Evolutionary conservation across 2,113 vertebrate species (phyloP), one percentile per base, ranked within the genome.

Genomic region (Micromys minutus): DNA sequence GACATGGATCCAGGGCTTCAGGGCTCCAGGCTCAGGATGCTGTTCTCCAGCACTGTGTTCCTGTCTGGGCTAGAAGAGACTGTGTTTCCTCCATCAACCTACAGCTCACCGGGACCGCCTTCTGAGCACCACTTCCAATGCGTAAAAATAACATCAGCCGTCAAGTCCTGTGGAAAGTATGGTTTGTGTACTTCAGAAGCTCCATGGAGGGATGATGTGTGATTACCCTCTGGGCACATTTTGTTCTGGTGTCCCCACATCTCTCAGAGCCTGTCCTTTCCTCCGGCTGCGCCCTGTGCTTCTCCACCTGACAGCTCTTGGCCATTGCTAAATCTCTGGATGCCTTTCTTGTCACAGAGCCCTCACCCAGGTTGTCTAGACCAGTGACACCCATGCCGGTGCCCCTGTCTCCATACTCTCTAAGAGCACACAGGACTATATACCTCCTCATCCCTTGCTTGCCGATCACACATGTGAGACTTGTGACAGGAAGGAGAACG

Each of bases 221-320:
- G 87, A 39, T 50, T 29, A 65, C 19, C 24, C 24, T 4, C 11
- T 0, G 8, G 39, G 9, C 52, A 29, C 45, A 21, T 19, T 61
- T 31, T 42, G 42, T 19, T 55, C 50, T 31, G 16, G 67, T 0
- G 7, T 12, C 59, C 50, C 47, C 47, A 7, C 34, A 36, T 61
- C 80, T 87, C 55, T 21, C 74, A 34, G 0, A 0, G 29, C 3
- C 36, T 1, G 16, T 52, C 26, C 0, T 1, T 17, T 16, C 61
- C n/a, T 52, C 47, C 79, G 21, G 67, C 8, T 0, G 4, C 4
- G 71, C 24, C 1, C 0, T 0, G 0, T 19, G 15, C 90, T 31
- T 31, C 26, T n/a, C 65, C 0, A 3, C 5, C 34, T 31, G 3
- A 34, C 8, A 52, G 67, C 5, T 45, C 39, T 47, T 5, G 0